Evolutionary conservation across 2,888 invertebrate species (phyloP).

Genomic region (Noctua comes): DNA sequence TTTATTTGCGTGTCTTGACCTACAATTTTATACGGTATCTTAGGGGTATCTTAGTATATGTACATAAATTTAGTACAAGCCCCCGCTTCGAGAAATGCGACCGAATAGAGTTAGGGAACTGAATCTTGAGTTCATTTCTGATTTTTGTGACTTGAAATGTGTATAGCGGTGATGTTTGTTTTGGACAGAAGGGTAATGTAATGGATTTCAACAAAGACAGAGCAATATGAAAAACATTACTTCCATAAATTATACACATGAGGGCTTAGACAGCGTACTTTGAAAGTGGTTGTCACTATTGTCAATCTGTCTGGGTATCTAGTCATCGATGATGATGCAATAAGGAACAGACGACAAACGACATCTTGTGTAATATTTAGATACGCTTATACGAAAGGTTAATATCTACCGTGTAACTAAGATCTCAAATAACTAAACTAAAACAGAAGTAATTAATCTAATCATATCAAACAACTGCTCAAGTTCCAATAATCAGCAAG

Average conservation of each 20-base stretch:
- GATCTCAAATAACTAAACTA: constrained; percentile 14
- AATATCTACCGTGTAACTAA: not conserved
- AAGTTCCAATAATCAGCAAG: constrained; percentile 26
- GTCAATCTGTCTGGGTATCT: not conserved
- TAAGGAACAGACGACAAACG: not conserved
- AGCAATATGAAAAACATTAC: not conserved
- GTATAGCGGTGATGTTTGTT: constrained; percentile 21
- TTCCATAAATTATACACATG: not conserved
- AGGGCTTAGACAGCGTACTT: not conserved
- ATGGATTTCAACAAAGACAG: not conserved
- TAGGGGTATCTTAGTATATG: constrained; percentile 70
- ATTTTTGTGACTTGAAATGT: constrained; percentile 49
- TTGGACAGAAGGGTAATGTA: not conserved
- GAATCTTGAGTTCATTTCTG: constrained; percentile 63
- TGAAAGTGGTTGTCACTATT: not conserved
- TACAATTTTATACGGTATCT: constrained; percentile 74
- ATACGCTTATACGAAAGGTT: not conserved
- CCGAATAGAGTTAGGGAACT: constrained; percentile 61
- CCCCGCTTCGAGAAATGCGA: constrained; percentile 60
- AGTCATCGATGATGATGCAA: not conserved
- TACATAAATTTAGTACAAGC: constrained; percentile 72
- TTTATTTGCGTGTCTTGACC: constrained; percentile 78
- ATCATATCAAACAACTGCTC: constrained; percentile 14
- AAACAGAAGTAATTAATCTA: constrained; percentile 5
- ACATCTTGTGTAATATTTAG: not conserved